Percentiles rank a stretch among this genome's conserved stretches.
Conservation (phyloP, 2,797 vertebrate genomes). For the Leuciscus waleckii region DNA sequence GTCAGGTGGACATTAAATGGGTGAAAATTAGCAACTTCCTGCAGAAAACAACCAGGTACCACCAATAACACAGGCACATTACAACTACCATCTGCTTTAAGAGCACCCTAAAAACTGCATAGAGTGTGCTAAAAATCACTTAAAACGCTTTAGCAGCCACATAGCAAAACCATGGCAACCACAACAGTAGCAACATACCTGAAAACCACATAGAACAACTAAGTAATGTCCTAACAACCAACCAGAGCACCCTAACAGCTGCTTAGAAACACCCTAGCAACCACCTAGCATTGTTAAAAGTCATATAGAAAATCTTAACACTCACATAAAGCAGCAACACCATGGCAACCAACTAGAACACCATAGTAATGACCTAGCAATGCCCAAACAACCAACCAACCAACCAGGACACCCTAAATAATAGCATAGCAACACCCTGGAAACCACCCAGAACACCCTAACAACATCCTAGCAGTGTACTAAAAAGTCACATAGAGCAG, state of each 20-base stretch:
- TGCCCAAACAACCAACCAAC: background rate
- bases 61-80: no score
- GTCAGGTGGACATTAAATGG: background rate
- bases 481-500: no score
- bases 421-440: background rate
- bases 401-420: background rate
- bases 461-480: background rate
- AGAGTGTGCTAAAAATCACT: background rate
- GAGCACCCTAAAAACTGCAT: background rate
- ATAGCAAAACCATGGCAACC: background rate
- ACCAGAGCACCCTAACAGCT: background rate
- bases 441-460: background rate
- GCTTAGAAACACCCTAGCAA: background rate
- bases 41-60: no score
- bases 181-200: background rate
- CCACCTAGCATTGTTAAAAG: background rate
- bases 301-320: background rate
- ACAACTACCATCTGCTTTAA: background rate
- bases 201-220: background rate
- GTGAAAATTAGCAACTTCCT: background rate
- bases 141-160: background rate
- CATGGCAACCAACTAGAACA: background rate
- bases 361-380: background rate
- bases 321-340: background rate
- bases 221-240: background rate